Evolutionary conservation across 2,797 vertebrate genomes (phyloP).

Genomic region (Molossus molossus): DNA sequence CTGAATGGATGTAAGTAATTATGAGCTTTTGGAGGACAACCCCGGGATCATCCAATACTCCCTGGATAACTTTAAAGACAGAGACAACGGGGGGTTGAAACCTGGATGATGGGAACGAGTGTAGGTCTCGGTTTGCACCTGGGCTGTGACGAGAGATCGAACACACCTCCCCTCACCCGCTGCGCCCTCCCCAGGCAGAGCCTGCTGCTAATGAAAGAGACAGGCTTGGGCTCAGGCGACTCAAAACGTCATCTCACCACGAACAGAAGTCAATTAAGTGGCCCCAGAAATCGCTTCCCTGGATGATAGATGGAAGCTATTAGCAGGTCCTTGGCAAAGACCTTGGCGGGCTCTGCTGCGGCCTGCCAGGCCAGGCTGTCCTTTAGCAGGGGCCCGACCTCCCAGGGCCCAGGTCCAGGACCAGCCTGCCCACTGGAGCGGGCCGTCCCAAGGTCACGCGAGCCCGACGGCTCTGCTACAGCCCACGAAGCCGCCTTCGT

Average conservation of each 20-base stretch:
- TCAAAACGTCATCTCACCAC: slow-evolving; percentile 2
- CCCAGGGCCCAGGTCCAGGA: neutral
- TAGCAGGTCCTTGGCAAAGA: slow-evolving; percentile 60
- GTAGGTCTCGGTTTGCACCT: neutral
- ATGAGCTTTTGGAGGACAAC: neutral
- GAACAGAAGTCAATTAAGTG: slow-evolving; percentile 59
- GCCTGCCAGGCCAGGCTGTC: neutral
- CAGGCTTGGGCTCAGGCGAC: neutral
- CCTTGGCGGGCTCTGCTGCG: neutral
- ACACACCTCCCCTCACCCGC: neutral
- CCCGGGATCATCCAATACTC: neutral
- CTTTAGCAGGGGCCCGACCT: neutral
- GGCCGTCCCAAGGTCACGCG: neutral
- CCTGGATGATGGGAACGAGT: neutral
- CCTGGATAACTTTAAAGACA: neutral
- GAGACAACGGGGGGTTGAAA: neutral
- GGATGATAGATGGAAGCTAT: slow-evolving; percentile 55
- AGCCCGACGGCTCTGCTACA: too few species aligned
- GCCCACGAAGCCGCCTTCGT: neutral
- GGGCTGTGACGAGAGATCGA: neutral
- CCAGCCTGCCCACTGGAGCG: neutral
- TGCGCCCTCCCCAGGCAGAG: slow-evolving; percentile 25
- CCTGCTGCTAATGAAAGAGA: slow-evolving; percentile 29
- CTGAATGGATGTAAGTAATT: neutral
- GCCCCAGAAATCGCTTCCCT: neutral